Conservation (phyloP, 2,797 vertebrate genomes). For the Staurois parvus region DNA sequence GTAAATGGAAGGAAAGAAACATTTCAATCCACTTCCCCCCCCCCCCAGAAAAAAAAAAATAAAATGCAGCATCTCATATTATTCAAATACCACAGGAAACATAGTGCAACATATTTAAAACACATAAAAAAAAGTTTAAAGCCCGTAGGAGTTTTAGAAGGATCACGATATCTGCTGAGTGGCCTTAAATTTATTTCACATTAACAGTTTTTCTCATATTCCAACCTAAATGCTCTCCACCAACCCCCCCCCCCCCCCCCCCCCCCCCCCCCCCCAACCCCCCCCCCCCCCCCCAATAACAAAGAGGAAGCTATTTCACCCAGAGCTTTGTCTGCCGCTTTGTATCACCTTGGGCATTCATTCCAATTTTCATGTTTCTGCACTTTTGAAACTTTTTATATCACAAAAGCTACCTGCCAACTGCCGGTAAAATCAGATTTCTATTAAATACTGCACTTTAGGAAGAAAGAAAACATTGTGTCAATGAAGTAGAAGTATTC, state of each 20-base stretch:
- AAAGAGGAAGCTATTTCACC: slow-evolving; percentile 65
- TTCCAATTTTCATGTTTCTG: slow-evolving; percentile 75
- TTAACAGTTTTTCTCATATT: slow-evolving; percentile 42
- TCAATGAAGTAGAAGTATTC: slow-evolving; percentile 76
- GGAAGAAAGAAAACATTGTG: slow-evolving; percentile 79
- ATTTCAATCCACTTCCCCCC: no score
- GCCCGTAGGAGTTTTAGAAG: neutral
- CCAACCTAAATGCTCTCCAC: slow-evolving; percentile 45
- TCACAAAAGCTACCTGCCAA: slow-evolving; percentile 75
- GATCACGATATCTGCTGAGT: slow-evolving; percentile 41
- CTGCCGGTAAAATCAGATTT: slow-evolving; percentile 73
- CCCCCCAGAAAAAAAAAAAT: no score
- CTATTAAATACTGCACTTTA: slow-evolving; percentile 77
- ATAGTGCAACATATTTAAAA: slow-evolving; percentile 12
- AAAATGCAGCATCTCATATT: no score
- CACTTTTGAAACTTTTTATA: slow-evolving; percentile 63
- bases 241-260: no score
- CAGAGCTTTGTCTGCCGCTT: slow-evolving; percentile 64
- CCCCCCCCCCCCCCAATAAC: no score
- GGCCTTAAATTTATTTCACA: slow-evolving; percentile 47
- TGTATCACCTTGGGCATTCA: slow-evolving; percentile 70
- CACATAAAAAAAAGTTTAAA: slow-evolving; percentile 10
- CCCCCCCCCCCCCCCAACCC: slow-evolving; percentile 31
- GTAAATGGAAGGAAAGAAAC: no score
- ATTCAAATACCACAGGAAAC: neutral